A percentile compares a stretch with the other conserved stretches of the same genome.
These are phyloP conservation scores for Ciconia stormi DNA, from an alignment of 2,113 vertebrate species.

Conservation along the genomic window DNA sequence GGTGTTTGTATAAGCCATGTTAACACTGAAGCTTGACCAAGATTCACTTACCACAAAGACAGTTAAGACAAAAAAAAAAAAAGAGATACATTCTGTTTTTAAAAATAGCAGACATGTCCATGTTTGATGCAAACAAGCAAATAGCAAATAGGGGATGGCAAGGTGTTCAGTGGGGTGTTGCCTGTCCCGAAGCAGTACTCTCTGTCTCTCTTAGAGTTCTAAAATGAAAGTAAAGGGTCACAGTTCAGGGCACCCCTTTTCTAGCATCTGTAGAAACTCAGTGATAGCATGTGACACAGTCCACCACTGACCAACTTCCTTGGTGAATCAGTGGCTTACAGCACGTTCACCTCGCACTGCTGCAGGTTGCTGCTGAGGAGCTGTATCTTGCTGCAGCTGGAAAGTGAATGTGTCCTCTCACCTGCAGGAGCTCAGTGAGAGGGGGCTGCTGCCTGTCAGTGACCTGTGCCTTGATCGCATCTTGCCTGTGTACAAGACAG, in stretches of 20 bases:
- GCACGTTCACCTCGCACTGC: accelerated
- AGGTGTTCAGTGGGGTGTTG: neutral
- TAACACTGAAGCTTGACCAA: constrained; percentile 18
- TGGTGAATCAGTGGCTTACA: neutral
- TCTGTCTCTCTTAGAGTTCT: neutral
- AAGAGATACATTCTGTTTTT: neutral
- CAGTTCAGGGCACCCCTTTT: neutral
- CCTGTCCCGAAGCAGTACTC: neutral
- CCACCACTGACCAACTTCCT: neutral
- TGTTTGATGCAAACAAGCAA: neutral
- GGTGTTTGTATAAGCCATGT: neutral
- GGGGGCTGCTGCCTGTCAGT: neutral
- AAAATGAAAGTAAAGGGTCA: neutral
- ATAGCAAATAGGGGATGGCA: neutral
- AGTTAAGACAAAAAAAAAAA: neutral
- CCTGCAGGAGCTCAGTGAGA: neutral
- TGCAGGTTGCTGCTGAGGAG: neutral
- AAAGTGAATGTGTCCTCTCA: neutral
- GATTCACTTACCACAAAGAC: neutral
- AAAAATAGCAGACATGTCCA: neutral
- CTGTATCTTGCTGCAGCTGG: neutral
- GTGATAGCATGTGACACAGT: neutral
- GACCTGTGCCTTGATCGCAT: neutral
- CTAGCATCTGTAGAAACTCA: neutral
- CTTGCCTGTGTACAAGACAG: neutral